Conservation (phyloP, 1,140 invertebrate species). For the Araneus ventricosus region DNA sequence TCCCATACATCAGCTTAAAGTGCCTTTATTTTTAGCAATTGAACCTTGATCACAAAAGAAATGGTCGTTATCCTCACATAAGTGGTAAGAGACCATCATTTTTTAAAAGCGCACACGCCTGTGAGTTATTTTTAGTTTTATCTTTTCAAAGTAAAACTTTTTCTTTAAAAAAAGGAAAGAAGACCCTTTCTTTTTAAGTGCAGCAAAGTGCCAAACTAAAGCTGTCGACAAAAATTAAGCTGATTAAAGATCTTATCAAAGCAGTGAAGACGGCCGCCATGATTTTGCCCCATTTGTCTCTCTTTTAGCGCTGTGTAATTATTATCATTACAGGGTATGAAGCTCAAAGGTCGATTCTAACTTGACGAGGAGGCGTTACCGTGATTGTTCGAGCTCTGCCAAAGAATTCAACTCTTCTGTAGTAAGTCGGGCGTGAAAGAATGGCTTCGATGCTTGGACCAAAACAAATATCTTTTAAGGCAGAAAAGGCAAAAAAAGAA, state of each 20-base stretch:
- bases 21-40: constrained; percentile 51
- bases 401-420: background rate
- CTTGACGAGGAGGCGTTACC: constrained; percentile 23
- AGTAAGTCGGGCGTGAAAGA: constrained; percentile 29
- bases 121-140: constrained; percentile 4
- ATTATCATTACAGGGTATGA: constrained; percentile 64
- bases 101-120: constrained; percentile 43
- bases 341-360: constrained; percentile 38
- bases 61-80: constrained; percentile 34
- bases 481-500: background rate
- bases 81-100: constrained; percentile 17
- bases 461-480: constrained; percentile 40
- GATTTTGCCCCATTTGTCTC: constrained; percentile 59
- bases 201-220: constrained; percentile 43
- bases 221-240: constrained; percentile 59
- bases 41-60: background rate
- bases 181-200: constrained; percentile 17
- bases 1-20: background rate
- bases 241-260: constrained; percentile 69
- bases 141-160: background rate
- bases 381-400: background rate
- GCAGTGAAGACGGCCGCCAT: background rate
- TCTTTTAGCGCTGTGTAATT: constrained; percentile 51
- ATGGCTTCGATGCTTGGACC: constrained; percentile 23
- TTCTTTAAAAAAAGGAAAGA: background rate